Base-by-base conservation (phyloP, 1,140 invertebrate species). In the Ctenoplectra terminalis region DNA sequence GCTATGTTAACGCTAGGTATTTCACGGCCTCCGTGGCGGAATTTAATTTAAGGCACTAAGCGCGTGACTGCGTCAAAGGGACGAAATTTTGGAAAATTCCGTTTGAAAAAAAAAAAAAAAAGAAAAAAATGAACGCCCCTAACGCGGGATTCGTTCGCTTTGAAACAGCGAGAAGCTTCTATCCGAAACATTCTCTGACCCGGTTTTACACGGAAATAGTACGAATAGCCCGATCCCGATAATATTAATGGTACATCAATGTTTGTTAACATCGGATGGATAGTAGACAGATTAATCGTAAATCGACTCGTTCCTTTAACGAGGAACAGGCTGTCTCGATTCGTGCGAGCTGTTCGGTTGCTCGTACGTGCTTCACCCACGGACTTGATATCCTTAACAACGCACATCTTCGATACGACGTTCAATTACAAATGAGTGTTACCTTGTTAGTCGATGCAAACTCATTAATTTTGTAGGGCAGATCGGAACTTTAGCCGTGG, bases 401-500 rank as follows among this genome's bases (percentile, higher is more conserved):
- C 78, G 31, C 46, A 31, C 63, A 56, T 54, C 74, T 76, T 52
- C 63, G 75, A 82, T 69, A 52, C 46, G 46, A 61, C 29, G 78
- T 80, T 83, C 76, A 83, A 80, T 80, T 80, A 73, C 63, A 46
- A 80, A 43, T 76, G 76, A 83, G 81, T 73, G 69, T 67, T 46
- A 56, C 40, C 81, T 84, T 69, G 80, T 84, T 82, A 82, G 70
- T 54, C 26, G 79, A 54, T 70, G 79, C 48, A 82, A 77, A 82
- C 73, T 84, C 83, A 70, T 84, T 82, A 84, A 84, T 83, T 83
- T 80, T 56, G 37, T 58, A 72, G 67, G 58, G 50, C 69, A 56
- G 69, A 67, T 67, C 58, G 66, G 31, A 83, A 79, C 66, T 80
- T 83, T 52, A 73, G 15, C 48, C 81, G 43, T 73, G 60, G 67